These are phyloP conservation scores for Rafetus swinhoei DNA, from an alignment of 2,113 vertebrate genomes.

Conservation along the genomic window DNA sequence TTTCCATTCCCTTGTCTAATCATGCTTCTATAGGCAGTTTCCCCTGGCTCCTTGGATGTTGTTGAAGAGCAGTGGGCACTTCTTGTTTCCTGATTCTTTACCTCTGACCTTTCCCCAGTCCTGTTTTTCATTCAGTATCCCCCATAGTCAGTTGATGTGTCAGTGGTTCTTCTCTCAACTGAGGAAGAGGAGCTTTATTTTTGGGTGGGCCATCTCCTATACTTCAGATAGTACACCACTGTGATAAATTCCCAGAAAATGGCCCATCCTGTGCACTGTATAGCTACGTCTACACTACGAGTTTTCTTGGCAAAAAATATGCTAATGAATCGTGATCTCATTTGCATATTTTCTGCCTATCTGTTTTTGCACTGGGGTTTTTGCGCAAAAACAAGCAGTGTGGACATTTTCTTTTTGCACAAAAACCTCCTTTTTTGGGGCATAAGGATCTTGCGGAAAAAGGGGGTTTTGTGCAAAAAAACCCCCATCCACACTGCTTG, in stretches of 20 bases:
- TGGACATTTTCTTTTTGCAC: no score
- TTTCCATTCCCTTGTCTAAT: background rate
- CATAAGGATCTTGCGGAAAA: no score
- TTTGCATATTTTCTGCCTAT: no score
- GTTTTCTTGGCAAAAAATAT: no score
- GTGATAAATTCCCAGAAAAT: background rate
- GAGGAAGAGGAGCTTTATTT: background rate
- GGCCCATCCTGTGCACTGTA: rapidly evolving
- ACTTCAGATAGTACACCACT: rapidly evolving
- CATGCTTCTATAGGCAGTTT: background rate
- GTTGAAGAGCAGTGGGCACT: background rate
- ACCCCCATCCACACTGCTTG: no score
- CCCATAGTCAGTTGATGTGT: background rate
- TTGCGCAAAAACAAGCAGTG: no score
- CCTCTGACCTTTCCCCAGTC: background rate
- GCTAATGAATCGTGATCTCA: no score
- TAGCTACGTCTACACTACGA: no score
- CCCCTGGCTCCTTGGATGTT: background rate
- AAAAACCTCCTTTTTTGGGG: no score
- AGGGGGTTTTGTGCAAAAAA: no score
- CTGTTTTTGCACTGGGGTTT: no score
- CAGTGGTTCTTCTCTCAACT: background rate
- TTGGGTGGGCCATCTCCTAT: background rate
- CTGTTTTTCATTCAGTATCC: background rate
- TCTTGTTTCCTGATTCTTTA: background rate